These are phyloP conservation scores for Pelodytes ibericus DNA, from an alignment of 2,797 vertebrate genomes.

Conservation along the genomic window DNA sequence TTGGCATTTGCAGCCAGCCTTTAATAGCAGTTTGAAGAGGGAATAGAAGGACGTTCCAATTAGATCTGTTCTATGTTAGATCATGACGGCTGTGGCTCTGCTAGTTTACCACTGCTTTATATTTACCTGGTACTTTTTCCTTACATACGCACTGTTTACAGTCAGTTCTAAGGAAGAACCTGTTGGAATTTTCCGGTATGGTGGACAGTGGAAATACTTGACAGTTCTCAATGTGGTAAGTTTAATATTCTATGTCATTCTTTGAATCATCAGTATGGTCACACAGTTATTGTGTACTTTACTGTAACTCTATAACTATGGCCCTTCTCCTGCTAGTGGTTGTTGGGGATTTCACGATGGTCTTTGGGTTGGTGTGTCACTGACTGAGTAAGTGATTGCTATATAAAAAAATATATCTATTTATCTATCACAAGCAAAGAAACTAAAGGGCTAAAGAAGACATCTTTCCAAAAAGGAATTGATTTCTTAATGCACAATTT, in stretches of 20 bases:
- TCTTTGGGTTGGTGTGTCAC: too few species aligned
- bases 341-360: too few species aligned
- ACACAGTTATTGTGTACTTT: neutral
- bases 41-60: conserved; percentile 13
- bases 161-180: conserved; percentile 65
- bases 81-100: conserved; percentile 67
- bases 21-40: neutral
- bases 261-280: neutral
- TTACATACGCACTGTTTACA: conserved; percentile 62
- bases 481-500: too few species aligned
- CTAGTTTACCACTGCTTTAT: conserved; percentile 74
- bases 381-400: too few species aligned
- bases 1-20: neutral
- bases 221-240: conserved; percentile 92
- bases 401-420: too few species aligned
- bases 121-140: conserved; percentile 81
- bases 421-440: too few species aligned
- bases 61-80: neutral
- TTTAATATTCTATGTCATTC: neutral
- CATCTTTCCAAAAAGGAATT: too few species aligned
- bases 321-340: too few species aligned
- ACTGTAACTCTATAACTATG: too few species aligned
- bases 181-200: conserved; percentile 75
- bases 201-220: conserved; percentile 89
- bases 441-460: too few species aligned